These are phyloP conservation scores for Xiphorhynchus erythropygius DNA, from an alignment of 2,797 vertebrate genomes.

Conservation along the genomic window DNA sequence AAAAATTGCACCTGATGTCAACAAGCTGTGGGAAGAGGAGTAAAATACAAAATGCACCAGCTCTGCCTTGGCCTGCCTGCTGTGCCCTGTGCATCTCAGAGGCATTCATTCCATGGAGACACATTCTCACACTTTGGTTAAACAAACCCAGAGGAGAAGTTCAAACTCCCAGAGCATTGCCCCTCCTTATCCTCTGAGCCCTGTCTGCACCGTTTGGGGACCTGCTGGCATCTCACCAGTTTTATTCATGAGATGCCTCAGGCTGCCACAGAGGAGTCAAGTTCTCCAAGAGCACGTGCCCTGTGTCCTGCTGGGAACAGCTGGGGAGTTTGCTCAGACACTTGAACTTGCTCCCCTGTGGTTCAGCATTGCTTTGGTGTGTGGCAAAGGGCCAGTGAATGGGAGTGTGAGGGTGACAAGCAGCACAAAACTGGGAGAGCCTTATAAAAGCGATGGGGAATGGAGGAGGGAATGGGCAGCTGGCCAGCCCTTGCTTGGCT, in stretches of 20 bases:
- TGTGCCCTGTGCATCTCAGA: no score
- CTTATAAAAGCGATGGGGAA: not conserved
- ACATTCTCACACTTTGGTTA: not conserved
- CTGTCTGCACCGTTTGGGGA: not conserved
- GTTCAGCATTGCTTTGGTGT: not conserved
- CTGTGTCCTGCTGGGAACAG: not conserved
- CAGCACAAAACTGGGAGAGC: not conserved
- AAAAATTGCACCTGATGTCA: not conserved
- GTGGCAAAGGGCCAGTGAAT: not conserved
- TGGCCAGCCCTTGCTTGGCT: not conserved
- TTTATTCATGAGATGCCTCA: not conserved
- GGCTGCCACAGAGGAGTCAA: accelerated
- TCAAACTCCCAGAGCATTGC: not conserved
- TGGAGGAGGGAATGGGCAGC: not conserved
- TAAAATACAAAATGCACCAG: not conserved
- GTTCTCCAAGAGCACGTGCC: accelerated
- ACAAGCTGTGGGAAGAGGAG: not conserved
- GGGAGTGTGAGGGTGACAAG: not conserved
- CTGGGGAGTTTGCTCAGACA: not conserved
- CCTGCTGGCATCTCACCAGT: not conserved
- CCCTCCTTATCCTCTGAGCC: not conserved
- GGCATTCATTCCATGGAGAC: not conserved
- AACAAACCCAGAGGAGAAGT: not conserved
- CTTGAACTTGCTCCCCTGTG: not conserved
- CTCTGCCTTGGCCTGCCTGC: not conserved